Percentiles rank a stretch among this genome's conserved stretches.
phyloP scores from a whole-genome alignment of 2,797 vertebrate species.

The Cichlasoma orientale region DNA sequence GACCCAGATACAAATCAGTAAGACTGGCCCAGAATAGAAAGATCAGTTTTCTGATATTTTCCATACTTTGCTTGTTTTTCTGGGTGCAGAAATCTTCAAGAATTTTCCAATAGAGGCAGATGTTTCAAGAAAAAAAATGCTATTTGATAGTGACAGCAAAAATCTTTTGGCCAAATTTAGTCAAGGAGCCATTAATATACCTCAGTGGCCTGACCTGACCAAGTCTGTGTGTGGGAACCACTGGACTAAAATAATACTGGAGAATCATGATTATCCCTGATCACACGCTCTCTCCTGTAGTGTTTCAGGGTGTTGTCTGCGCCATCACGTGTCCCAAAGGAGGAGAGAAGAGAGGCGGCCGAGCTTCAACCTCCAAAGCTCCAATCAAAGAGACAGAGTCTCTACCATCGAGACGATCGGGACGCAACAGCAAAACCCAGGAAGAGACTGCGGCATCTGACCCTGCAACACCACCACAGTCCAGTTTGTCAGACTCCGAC shows the following conservation, averaged over 20 bases:
- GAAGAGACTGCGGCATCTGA: conserved; percentile 74
- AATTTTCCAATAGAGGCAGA: no score
- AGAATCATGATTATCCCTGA: not conserved
- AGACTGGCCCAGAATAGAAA: no score
- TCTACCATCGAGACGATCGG: conserved; percentile 84
- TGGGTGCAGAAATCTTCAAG: no score
- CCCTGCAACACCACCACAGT: conserved; percentile 78
- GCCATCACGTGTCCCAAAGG: conserved; percentile 90
- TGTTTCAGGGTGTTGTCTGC: conserved; percentile 85
- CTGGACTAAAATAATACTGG: not conserved
- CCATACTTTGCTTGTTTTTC: no score
- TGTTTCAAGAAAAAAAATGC: no score
- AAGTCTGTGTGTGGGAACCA: not conserved
- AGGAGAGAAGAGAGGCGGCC: conserved; percentile 88
- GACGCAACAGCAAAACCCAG: conserved; percentile 84
- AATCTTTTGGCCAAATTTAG: no score
- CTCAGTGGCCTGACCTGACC: no score
- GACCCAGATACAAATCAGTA: no score
- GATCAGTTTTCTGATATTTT: no score
- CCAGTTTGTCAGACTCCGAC: conserved; percentile 82
- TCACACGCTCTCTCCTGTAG: conserved; percentile 65
- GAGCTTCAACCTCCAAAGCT: conserved; percentile 86
- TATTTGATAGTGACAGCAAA: no score
- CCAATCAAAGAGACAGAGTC: conserved; percentile 84
- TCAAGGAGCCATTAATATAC: no score